Evolutionary conservation across 2,113 vertebrate species (phyloP), one percentile per base, ranked within the genome.

Genomic region (Centropus bengalensis): DNA sequence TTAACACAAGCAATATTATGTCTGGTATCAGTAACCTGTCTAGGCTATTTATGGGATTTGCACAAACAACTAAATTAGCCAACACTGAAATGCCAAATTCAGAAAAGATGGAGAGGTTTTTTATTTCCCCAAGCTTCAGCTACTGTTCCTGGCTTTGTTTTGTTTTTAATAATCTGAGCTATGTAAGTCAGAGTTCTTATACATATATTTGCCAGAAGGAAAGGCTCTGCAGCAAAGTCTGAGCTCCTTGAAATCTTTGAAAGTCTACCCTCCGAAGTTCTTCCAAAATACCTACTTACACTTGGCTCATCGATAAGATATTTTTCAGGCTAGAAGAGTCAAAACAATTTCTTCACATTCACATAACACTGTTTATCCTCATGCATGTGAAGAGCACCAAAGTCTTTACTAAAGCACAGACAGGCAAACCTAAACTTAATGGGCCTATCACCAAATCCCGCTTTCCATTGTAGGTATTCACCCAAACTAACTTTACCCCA

Each of bases 11-110:
- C 66, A 86, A 76, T 91, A 95, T 93, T 91, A 90, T 90, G 96
- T 91, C 93, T 96, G 83, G n/a, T 96, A 96, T 95, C 89, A 89
- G 86, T 89, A 95, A 96, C 91, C 30, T 79, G 77, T 92, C 92
- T 92, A 82, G 73, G 84, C 89, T 97, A 94, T 97, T 97, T 93
- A 88, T 78, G 66, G 93, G 30, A 6, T 55, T 93, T 90, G 49
- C 73, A 93, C 54, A 95, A 97, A 95, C 88, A 96, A 55, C 51
- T 81, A 23, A 63, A 81, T 76, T 59, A 88, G 55, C 45, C 82
- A 88, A 79, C 36, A 47, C 15, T 68, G 56, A 89, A 71, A 95
- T 75, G 33, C 36, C 73, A 90, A 23, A 68, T 56, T 84, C 91
- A 83, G 64, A 60, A 71, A 90, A 83, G 54, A 62, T 49, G 27